Evolutionary conservation across 2,797 vertebrate species (phyloP).

Genomic region (Phyllotis vaccarum): DNA sequence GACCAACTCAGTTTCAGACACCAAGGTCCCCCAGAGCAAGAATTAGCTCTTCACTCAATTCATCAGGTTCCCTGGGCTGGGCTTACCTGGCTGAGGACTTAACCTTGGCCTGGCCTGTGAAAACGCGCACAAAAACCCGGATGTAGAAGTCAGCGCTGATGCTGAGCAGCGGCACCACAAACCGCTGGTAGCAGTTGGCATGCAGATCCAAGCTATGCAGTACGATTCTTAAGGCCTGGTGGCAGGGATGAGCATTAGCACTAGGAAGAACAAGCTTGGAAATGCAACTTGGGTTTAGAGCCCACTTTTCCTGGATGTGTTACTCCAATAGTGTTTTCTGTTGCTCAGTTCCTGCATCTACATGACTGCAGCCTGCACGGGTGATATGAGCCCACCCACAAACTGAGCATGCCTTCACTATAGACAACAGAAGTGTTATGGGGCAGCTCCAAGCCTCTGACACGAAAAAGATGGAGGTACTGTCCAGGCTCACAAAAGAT

Average conservation of each 20-base stretch:
- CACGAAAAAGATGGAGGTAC: background rate
- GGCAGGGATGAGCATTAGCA: rapidly evolving
- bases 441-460: background rate
- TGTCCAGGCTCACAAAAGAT: background rate
- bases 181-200: slow-evolving; percentile 95
- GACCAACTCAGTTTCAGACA: background rate
- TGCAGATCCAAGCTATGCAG: slow-evolving; percentile 94
- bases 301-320: background rate
- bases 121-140: slow-evolving; percentile 93
- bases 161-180: slow-evolving; percentile 92
- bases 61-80: too few species aligned
- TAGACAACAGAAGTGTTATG: background rate
- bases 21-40: background rate
- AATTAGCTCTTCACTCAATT: background rate
- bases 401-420: rapidly evolving
- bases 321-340: background rate
- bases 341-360: background rate
- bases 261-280: background rate
- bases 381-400: too few species aligned
- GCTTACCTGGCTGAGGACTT: slow-evolving; percentile 95
- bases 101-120: slow-evolving; percentile 93
- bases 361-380: background rate
- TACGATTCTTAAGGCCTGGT: slow-evolving; percentile 94
- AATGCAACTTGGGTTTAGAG: background rate
- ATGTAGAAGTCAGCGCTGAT: slow-evolving; percentile 96